Conservation (phyloP, 2,113 vertebrate species). For the Peromyscus leucopus region DNA sequence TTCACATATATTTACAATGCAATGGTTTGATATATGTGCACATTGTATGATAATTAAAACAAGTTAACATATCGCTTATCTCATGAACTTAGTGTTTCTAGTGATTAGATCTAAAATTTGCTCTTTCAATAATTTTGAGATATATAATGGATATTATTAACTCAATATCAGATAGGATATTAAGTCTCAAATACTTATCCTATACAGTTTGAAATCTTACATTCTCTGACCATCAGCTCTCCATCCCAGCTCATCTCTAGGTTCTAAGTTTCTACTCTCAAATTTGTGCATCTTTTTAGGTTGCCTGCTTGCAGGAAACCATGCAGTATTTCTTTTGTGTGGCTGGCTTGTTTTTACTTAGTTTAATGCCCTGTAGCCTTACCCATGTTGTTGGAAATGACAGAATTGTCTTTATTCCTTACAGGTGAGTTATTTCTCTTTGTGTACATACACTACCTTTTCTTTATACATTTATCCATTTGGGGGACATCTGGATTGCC, state of each 20-base stretch:
- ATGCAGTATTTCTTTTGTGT: not conserved
- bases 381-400: not conserved
- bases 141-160: not conserved
- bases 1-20: not conserved
- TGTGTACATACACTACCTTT: not conserved
- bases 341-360: not conserved
- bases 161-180: not conserved
- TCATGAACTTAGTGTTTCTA: not conserved
- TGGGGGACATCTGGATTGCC: not conserved
- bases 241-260: not conserved
- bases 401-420: not conserved
- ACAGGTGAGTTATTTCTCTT: not conserved
- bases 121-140: not conserved
- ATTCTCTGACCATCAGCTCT: not conserved
- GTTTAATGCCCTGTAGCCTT: not conserved
- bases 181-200: not conserved
- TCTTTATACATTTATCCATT: not conserved
- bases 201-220: not conserved
- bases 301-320: not conserved
- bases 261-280: not conserved
- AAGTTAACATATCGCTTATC: not conserved
- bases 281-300: not conserved
- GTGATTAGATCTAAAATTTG: not conserved
- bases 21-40: not conserved
- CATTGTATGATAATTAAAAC: not conserved